phyloP scores from a whole-genome alignment of 1,140 invertebrate genomes.

The Hycleus phaleratus region DNA sequence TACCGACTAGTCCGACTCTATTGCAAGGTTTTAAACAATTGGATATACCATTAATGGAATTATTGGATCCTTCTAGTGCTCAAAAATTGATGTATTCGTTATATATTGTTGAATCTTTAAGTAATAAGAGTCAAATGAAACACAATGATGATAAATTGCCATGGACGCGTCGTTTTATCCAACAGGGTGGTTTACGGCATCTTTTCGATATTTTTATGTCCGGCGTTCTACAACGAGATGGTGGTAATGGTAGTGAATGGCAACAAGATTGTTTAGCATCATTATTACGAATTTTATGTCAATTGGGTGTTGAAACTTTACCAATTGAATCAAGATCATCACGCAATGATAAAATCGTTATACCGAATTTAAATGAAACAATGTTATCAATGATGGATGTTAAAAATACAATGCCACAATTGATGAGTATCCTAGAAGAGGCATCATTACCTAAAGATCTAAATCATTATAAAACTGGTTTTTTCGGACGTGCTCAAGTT shows the following conservation, averaged over 20 bases:
- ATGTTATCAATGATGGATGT: conserved; percentile 78
- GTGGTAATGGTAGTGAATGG: conserved; percentile 77
- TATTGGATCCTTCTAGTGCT: conserved; percentile 78
- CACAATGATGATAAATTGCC: conserved; percentile 25
- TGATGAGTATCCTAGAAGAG: conserved; percentile 82
- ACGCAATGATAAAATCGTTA: conserved; percentile 36
- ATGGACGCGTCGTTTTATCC: conserved; percentile 76
- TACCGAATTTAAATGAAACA: conserved; percentile 43
- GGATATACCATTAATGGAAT: conserved; percentile 54
- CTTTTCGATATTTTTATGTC: conserved; percentile 89
- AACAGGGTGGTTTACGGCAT: conserved; percentile 77
- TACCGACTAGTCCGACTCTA: conserved; percentile 81
- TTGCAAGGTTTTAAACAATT: conserved; percentile 75
- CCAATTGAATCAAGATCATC: conserved; percentile 38
- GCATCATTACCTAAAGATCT: conserved; percentile 70
- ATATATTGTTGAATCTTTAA: conserved; percentile 77
- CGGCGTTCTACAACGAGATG: conserved; percentile 60
- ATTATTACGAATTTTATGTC: conserved; percentile 73
- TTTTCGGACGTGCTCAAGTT: conserved; percentile 69
- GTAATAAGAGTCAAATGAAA: conserved; percentile 20
- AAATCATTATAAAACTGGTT: conserved; percentile 76
- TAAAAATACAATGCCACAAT: conserved; percentile 67
- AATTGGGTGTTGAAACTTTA: conserved; percentile 65
- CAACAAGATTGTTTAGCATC: conserved; percentile 88
- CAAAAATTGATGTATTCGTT: conserved; percentile 93